Evolutionary conservation across 2,113 vertebrate genomes (phyloP), one percentile per base, ranked within the genome.

Genomic region (Pelecanoides urinatrix): DNA sequence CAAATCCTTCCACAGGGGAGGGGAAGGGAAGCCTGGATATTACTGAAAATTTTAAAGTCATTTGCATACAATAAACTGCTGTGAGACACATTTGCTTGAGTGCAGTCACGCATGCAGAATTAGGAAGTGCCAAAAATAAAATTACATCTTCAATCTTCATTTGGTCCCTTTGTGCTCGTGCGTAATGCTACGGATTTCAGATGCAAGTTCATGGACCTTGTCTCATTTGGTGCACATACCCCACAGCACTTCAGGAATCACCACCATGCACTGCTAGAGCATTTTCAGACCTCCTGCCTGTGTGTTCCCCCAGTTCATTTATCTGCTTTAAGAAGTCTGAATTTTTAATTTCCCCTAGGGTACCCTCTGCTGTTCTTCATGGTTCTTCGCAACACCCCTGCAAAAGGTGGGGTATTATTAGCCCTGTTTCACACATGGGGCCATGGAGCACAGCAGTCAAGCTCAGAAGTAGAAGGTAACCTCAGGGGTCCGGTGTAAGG

Each of bases 101-200:
- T 68, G 72, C 61, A 92, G 71, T 44, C 52, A 63, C 0, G 9
- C 32, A 56, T 80, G 42, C 16, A 83, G 47, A 84, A 76, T 25
- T 77, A 74, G n/a, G 16, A 95, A 84, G 27, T 88, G 61, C 38
- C 90, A 71, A 74, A 90, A 96, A 36, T n/a, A 86, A 91, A 90
- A 88, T 84, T n/a, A 16, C 15, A 59, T n/a, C 73, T 78, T 95
- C 79, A 72, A 3, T 74, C 68, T 72, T 96, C 65, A 56, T 71
- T 93, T 88, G 30, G 13, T 67, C 23, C 38, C 55, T 84, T 83
- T 17, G 23, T 87, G 56, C 40, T 89, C 8, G 12, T n/a, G 44
- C 59, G 34, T 76, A 88, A 49, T 7, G 23, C 78, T 50, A 36
- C 2, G 3, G 50, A 71, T 73, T 77, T 88, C 40, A 82, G 45